Conservation (phyloP, 2,113 vertebrate species). For the Xiphorhynchus elegans region DNA sequence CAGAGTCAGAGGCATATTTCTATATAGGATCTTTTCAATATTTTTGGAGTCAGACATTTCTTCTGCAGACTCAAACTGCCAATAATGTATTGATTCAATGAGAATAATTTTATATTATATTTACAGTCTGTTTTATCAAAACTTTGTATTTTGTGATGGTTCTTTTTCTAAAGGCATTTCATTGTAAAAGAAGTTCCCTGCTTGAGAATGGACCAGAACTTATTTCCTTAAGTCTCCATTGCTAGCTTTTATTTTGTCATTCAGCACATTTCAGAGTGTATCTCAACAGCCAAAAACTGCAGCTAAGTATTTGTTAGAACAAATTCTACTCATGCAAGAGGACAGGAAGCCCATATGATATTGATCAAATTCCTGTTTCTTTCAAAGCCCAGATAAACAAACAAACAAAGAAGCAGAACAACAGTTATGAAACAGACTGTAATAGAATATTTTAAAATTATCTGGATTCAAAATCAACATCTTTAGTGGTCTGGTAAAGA, state of each 20-base stretch:
- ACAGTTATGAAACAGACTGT: background rate
- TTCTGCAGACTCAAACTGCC: background rate
- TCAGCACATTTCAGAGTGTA: background rate
- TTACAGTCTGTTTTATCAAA: background rate
- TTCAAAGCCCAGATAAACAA: constrained; percentile 1
- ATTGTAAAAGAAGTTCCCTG: background rate
- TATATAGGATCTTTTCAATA: background rate
- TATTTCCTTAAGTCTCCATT: background rate
- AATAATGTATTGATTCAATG: background rate
- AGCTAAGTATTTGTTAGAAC: constrained; percentile 19
- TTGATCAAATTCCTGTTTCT: background rate
- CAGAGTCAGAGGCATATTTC: background rate
- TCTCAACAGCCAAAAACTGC: constrained; percentile 16
- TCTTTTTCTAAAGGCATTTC: background rate
- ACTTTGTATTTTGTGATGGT: background rate
- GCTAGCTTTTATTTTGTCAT: background rate
- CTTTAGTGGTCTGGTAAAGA: background rate
- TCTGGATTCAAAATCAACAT: background rate
- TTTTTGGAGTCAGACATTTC: background rate
- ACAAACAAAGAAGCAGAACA: background rate
- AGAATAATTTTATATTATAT: background rate
- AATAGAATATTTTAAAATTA: background rate
- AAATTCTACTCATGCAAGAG: background rate
- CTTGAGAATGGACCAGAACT: background rate
- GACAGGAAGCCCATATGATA: background rate